Evolutionary conservation across 2,797 vertebrate species (phyloP).

Genomic region (Crypturellus tataupa): DNA sequence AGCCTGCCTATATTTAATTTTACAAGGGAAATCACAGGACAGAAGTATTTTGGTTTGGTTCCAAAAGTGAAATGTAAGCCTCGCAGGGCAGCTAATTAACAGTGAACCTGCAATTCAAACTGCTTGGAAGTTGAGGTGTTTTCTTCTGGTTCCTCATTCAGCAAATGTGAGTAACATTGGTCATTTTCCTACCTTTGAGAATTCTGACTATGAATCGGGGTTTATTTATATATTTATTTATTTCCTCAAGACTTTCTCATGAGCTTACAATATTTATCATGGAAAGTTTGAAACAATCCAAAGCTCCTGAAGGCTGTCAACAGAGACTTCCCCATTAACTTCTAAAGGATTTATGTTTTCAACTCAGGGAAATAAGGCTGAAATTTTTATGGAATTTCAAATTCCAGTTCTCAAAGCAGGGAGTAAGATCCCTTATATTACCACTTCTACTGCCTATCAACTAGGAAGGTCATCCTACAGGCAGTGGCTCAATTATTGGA

Average conservation of each 20-base stretch:
- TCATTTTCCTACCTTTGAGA: neutral
- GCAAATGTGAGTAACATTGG: neutral
- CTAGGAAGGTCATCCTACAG: neutral
- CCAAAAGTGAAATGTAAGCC: constrained; percentile 22
- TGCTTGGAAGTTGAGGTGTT: neutral
- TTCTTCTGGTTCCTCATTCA: neutral
- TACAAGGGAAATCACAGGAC: neutral
- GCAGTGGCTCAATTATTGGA: neutral
- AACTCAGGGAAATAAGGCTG: neutral
- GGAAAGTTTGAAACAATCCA: neutral
- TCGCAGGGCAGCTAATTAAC: constrained; percentile 1
- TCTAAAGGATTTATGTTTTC: neutral
- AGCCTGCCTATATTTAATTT: constrained; percentile 6
- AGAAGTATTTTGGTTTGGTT: constrained; percentile 6
- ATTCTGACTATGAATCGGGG: neutral
- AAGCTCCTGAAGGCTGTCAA: neutral
- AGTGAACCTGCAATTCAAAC: neutral
- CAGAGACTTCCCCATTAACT: neutral
- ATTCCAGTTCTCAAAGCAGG: neutral
- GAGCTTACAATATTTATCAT: neutral
- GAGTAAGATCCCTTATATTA: neutral
- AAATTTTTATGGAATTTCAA: neutral
- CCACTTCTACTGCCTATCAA: neutral
- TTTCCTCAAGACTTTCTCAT: neutral
- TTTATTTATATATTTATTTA: neutral